phyloP scores from a whole-genome alignment of 2,888 invertebrate genomes.

The Aphodius sticticus region DNA sequence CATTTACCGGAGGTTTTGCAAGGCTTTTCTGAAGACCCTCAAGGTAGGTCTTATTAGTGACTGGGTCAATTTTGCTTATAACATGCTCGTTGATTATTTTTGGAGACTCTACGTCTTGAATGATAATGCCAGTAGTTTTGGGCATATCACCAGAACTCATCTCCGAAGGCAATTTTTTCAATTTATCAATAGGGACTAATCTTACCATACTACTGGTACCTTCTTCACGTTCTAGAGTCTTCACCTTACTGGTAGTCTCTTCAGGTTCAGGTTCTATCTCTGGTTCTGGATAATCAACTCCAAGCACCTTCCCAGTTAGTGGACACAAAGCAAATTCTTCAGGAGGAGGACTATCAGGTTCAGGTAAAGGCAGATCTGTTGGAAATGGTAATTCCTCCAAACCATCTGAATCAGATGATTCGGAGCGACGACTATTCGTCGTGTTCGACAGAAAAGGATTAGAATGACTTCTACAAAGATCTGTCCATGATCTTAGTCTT shows the following conservation, averaged over 20 bases:
- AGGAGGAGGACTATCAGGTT: conserved; percentile 70
- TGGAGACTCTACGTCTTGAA: no score
- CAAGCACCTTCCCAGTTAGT: conserved; percentile 65
- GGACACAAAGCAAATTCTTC: conserved; percentile 77
- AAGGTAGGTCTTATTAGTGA: no score
- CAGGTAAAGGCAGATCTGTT: conserved; percentile 62
- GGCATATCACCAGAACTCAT: no score
- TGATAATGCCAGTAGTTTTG: no score
- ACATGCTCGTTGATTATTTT: no score
- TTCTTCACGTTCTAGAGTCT: background rate
- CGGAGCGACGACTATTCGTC: no score
- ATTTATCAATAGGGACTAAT: background rate
- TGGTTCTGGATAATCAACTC: conserved; percentile 27
- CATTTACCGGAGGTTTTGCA: background rate
- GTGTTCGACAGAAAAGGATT: no score
- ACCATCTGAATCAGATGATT: conserved; percentile 59
- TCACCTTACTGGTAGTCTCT: background rate
- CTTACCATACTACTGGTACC: background rate
- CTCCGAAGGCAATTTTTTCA: background rate
- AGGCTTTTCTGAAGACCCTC: background rate
- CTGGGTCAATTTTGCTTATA: no score
- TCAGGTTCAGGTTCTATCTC: conserved; percentile 20
- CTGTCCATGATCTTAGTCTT: no score
- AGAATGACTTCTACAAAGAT: no score
- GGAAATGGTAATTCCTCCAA: conserved; percentile 75